Evolutionary conservation across 2,113 vertebrate species (phyloP).

Genomic region (Neodon shergylaensis): DNA sequence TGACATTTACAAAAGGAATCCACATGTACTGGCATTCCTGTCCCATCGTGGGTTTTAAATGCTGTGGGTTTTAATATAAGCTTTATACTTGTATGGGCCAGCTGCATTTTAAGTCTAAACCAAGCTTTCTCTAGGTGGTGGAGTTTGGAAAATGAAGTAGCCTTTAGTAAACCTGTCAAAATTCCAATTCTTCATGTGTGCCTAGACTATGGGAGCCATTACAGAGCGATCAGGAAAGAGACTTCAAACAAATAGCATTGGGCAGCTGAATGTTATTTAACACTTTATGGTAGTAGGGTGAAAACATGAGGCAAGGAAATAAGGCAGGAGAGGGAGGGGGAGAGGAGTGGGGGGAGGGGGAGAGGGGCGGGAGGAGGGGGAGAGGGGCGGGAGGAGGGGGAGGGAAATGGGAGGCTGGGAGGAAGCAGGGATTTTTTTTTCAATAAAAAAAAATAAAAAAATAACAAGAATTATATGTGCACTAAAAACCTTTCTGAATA

Average conservation of each 20-base stretch:
- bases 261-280: not conserved
- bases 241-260: not conserved
- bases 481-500: too few relatives aligned
- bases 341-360: too few relatives aligned
- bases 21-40: not conserved
- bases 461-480: too few relatives aligned
- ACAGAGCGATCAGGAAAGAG: not conserved
- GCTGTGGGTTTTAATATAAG: not conserved
- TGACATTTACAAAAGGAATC: conserved; percentile 59
- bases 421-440: too few relatives aligned
- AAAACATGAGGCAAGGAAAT: not conserved
- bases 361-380: too few relatives aligned
- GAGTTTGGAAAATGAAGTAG: not conserved
- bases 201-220: not conserved
- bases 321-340: too few relatives aligned
- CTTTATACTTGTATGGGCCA: not conserved
- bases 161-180: not conserved
- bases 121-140: not conserved
- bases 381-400: too few relatives aligned
- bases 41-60: conserved; percentile 46
- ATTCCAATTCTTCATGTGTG: not conserved
- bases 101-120: conserved; percentile 13
- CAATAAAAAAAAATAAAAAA: too few relatives aligned
- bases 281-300: not conserved
- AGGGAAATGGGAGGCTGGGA: too few relatives aligned